A percentile compares a stretch with the other conserved stretches of the same genome.
Evolutionary conservation across 2,888 invertebrate species (phyloP).

Genomic region (Leptopilina drosophilae): DNA sequence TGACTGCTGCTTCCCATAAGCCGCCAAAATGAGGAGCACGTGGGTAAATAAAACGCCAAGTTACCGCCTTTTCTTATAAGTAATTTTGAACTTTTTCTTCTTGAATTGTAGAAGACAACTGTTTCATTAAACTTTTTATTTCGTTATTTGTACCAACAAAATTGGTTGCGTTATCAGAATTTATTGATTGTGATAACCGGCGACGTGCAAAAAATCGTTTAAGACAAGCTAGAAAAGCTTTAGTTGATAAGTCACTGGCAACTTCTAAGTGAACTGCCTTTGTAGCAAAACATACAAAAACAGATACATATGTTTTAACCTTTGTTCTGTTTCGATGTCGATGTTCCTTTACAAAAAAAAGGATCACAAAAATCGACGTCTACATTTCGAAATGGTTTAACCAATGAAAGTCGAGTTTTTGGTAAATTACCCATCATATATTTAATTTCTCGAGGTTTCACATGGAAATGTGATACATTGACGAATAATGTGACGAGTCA

Average conservation of each 20-base stretch:
- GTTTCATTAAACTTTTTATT: conserved; percentile 19
- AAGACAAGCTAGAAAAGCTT: conserved; percentile 55
- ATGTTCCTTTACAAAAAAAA: conserved; percentile 46
- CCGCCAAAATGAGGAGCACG: conserved; percentile 55
- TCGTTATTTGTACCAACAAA: conserved; percentile 46
- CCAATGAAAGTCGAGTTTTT: neutral
- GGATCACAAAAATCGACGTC: conserved; percentile 19
- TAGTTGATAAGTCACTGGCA: conserved; percentile 51
- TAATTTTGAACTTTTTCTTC: conserved; percentile 14
- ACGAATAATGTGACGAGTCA: conserved; percentile 49
- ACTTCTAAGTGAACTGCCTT: conserved; percentile 59
- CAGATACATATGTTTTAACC: neutral
- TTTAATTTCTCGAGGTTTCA: conserved; percentile 36
- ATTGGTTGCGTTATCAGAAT: conserved; percentile 55
- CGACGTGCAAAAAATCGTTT: conserved; percentile 55
- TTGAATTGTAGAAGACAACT: neutral
- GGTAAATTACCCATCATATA: conserved; percentile 1
- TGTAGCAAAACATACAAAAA: neutral
- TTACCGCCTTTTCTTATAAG: neutral
- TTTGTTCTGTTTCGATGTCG: conserved; percentile 36
- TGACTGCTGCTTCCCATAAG: conserved; percentile 53
- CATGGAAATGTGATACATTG: conserved; percentile 41
- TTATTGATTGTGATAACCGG: conserved; percentile 55
- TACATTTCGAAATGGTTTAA: neutral
- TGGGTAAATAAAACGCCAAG: conserved; percentile 56